Evolutionary conservation across 92 coral and sea anemone species (phyloP), one percentile per base, ranked within the genome.

Genomic region (Paramuricea clavata): DNA sequence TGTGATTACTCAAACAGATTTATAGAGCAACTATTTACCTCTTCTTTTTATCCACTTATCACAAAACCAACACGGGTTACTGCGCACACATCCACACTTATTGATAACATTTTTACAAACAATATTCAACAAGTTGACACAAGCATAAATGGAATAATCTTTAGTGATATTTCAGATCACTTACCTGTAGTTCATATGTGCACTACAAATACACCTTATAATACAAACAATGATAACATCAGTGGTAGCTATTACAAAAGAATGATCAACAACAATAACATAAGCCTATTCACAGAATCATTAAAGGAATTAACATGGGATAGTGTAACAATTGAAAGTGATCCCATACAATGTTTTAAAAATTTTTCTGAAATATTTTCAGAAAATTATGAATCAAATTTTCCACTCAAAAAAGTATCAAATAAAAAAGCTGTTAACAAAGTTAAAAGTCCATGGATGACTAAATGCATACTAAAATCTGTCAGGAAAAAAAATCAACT

Each of bases 41-140:
- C 72, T 26, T 65, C 41, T 25, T 65, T 65, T 65, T 65, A 26
- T 65, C 72, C 28, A 65, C 34, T 32, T 26, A 65, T 65, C 19
- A 65, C 33, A 26, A 65, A 65, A 65, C 72, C 33, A 65, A 10
- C 72, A 65, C 28, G 72, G 41, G 41, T 65, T 8, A 65, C 72
- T 26, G 72, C 33, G 33, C 72, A 65, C 41, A 65, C 33, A 3
- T 2, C 72, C 16, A 65, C 72, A 65, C 21, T 65, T 26, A 65
- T 26, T n/a, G 33, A n/a, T 32, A 65, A 65, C 41, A 65, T 65
- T 65, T 65, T 65, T 32, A 65, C 72, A 65, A 65, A 65, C 41
- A 32, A 65, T 32, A 65, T 65, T 32, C 33, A 26, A 26, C 13
- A 65, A 65, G 6, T 65, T 26, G 34, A 65, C 41, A 26, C 72